Conservation (phyloP, 1,140 invertebrate species). For the Papilio glaucus region DNA sequence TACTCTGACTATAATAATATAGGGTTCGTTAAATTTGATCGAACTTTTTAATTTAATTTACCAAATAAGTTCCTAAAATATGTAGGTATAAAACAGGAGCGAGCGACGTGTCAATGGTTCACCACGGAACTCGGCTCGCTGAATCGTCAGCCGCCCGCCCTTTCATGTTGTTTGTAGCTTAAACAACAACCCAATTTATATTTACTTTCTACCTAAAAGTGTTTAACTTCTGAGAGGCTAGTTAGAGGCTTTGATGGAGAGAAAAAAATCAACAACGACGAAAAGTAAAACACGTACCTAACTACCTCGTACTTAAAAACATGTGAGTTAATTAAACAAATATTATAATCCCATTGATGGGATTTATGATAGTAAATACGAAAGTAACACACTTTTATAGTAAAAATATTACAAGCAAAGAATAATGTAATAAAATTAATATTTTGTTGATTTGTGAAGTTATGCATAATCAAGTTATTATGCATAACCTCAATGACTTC, state of each 20-base stretch:
- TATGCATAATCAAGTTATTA: too few relatives aligned
- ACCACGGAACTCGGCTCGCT: conserved; percentile 4
- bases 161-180: conserved; percentile 21
- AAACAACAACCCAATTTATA: conserved; percentile 14
- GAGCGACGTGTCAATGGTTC: conserved; percentile 26
- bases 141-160: conserved; percentile 18
- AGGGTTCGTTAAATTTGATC: neutral
- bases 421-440: too few relatives aligned
- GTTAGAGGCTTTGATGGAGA: neutral
- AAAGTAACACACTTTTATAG: too few relatives aligned
- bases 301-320: too few relatives aligned
- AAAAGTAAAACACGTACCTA: too few relatives aligned
- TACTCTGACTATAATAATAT: neutral
- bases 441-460: too few relatives aligned
- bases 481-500: too few relatives aligned
- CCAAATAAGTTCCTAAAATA: conserved; percentile 4
- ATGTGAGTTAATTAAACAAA: too few relatives aligned
- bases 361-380: too few relatives aligned
- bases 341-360: too few relatives aligned
- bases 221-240: conserved; percentile 1
- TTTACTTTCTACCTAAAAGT: conserved; percentile 10
- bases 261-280: neutral
- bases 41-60: neutral
- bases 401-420: too few relatives aligned
- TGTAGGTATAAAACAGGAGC: conserved; percentile 16